Evolutionary conservation across 2,797 vertebrate genomes (phyloP).

Genomic region (Chaenodraco wilsoni): DNA sequence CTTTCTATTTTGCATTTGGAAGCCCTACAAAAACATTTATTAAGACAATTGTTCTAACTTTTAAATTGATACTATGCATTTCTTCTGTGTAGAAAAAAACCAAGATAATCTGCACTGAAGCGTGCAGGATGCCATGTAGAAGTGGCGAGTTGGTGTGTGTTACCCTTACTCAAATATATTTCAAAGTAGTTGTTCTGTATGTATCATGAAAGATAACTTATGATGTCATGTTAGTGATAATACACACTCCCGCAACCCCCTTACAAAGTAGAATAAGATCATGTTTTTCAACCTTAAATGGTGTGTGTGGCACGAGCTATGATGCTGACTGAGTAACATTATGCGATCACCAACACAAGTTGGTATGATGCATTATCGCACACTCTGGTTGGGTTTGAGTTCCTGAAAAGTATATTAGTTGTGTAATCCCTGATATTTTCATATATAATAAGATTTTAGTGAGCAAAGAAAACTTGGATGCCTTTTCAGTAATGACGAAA

Average conservation of each 20-base stretch:
- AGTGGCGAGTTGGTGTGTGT: conserved; percentile 2
- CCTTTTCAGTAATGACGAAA: conserved; percentile 29
- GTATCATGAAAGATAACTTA: neutral
- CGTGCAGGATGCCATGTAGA: neutral
- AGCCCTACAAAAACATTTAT: neutral
- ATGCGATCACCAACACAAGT: conserved; percentile 1
- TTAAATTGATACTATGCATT: neutral
- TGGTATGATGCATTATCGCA: conserved; percentile 7
- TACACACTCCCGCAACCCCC: neutral
- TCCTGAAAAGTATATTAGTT: conserved; percentile 14
- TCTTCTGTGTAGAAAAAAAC: neutral
- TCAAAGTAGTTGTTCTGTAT: neutral
- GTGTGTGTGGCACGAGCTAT: conserved; percentile 1
- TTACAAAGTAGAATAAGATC: neutral
- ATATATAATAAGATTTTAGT: conserved; percentile 1
- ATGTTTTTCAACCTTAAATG: neutral
- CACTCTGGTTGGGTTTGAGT: neutral
- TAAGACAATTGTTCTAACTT: neutral
- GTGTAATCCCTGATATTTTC: conserved; percentile 13
- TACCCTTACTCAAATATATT: neutral
- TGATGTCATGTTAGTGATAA: neutral
- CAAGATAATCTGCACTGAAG: neutral
- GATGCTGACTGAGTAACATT: conserved; percentile 13
- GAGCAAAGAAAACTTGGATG: conserved; percentile 20
- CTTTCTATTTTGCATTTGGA: neutral